phyloP scores from a whole-genome alignment of 2,888 invertebrate genomes.

The Drosophila paranaensis region DNA sequence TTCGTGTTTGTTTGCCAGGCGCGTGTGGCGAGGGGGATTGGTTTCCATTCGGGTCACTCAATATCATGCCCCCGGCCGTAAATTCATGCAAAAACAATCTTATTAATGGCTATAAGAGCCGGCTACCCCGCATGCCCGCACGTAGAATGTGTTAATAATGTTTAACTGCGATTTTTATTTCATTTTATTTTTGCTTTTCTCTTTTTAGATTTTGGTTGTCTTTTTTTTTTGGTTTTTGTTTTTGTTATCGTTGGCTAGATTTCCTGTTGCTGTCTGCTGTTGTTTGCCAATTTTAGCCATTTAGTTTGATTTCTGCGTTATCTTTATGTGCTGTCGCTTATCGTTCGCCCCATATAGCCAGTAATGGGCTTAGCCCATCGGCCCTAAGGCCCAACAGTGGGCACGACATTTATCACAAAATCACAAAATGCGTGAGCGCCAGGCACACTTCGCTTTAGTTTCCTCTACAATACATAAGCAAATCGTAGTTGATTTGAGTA shows the following conservation, averaged over 20 bases:
- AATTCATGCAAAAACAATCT: constrained; percentile 80
- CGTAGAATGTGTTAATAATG: constrained; percentile 75
- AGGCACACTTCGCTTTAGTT: constrained; percentile 24
- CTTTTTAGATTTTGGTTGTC: constrained; percentile 11
- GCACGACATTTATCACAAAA: constrained; percentile 43
- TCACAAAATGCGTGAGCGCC: constrained; percentile 30
- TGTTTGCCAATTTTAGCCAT: constrained; percentile 76
- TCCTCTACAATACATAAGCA: neutral
- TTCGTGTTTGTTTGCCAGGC: constrained; percentile 34
- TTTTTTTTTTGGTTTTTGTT: constrained; percentile 15
- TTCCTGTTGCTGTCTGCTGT: constrained; percentile 70
- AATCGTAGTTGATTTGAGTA: neutral
- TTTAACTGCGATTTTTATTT: constrained; percentile 78
- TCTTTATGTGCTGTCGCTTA: constrained; percentile 76
- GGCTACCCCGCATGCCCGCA: constrained; percentile 13
- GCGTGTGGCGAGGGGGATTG: neutral
- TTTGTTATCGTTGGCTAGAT: constrained; percentile 60
- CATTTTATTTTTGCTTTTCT: constrained; percentile 12
- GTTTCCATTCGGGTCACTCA: constrained; percentile 41
- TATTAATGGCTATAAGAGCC: constrained; percentile 73
- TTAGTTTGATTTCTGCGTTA: constrained; percentile 78
- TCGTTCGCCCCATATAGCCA: constrained; percentile 52
- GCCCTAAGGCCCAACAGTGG: constrained; percentile 28
- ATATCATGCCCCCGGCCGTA: constrained; percentile 57
- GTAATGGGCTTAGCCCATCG: constrained; percentile 68